Evolutionary conservation across 2,113 vertebrate species (phyloP).

Genomic region (Dicerorhinus sumatrensis): DNA sequence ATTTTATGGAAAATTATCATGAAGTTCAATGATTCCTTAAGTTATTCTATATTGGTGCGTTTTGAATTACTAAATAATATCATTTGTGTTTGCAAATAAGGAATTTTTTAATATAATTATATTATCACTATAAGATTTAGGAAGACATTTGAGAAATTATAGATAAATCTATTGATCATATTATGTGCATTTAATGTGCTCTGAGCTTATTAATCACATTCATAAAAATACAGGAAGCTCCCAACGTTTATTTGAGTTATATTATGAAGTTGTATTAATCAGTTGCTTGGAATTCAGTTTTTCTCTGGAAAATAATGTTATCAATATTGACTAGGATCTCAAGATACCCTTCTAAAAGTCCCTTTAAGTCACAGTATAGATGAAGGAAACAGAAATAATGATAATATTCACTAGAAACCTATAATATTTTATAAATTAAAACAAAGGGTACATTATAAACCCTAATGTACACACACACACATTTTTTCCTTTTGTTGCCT

Average conservation of each 20-base stretch:
- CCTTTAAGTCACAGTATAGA: neutral
- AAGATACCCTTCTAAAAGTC: neutral
- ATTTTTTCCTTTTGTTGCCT: neutral
- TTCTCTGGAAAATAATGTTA: neutral
- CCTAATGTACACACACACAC: neutral
- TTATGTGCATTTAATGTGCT: neutral
- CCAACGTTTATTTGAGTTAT: neutral
- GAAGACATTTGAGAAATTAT: constrained; percentile 54
- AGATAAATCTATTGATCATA: constrained; percentile 49
- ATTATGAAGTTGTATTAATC: neutral
- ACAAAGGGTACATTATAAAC: neutral
- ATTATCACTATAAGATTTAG: neutral
- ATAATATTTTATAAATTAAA: constrained; percentile 15
- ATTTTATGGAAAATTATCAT: constrained; percentile 5
- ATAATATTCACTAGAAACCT: neutral
- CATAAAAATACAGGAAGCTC: neutral
- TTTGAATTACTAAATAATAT: constrained; percentile 61
- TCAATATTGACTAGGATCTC: neutral
- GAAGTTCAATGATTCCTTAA: constrained; percentile 44
- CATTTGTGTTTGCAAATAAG: constrained; percentile 43
- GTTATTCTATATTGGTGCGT: neutral
- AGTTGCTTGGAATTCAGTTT: neutral
- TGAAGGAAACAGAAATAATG: neutral
- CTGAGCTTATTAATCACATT: constrained; percentile 51
- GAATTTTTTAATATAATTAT: constrained; percentile 48